Evolutionary conservation across 1,140 invertebrate species (phyloP).

Genomic region (Drosophila busckii): DNA sequence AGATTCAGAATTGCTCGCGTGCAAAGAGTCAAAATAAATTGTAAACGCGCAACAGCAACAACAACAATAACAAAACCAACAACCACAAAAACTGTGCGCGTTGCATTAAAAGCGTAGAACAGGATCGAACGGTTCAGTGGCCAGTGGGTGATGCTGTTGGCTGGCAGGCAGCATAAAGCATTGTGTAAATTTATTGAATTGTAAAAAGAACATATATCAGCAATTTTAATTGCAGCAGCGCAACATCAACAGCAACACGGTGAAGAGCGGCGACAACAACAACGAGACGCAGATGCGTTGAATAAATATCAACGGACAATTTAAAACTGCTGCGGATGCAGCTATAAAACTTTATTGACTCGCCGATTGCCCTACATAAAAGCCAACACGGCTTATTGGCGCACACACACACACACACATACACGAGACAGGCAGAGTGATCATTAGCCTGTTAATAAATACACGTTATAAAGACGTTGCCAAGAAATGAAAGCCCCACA

Average conservation of each 20-base stretch:
- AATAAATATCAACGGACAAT: constrained; percentile 55
- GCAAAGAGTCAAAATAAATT: constrained; percentile 64
- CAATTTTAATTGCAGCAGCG: constrained; percentile 68
- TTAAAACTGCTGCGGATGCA: constrained; percentile 30
- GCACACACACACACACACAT: no score
- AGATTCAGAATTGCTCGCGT: constrained; percentile 63
- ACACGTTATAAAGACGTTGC: no score
- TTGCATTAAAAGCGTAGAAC: constrained; percentile 48
- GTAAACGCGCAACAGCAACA: constrained; percentile 1
- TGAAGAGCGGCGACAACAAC: constrained; percentile 11
- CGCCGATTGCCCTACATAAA: constrained; percentile 31
- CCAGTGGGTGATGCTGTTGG: background rate
- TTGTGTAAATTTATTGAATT: constrained; percentile 74
- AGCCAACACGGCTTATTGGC: background rate
- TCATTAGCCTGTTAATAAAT: background rate
- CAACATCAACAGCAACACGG: constrained; percentile 18
- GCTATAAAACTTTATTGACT: constrained; percentile 57
- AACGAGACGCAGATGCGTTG: constrained; percentile 25
- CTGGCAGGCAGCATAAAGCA: constrained; percentile 50
- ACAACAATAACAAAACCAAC: no score
- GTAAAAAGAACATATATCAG: constrained; percentile 76
- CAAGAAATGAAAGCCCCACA: constrained; percentile 15
- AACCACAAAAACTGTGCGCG: no score
- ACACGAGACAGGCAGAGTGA: constrained; percentile 1
- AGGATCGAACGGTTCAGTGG: constrained; percentile 1